Percentiles rank a stretch among this genome's conserved stretches.
These are phyloP conservation scores for Heliocidaris tuberculata DNA, from an alignment of 35 echinoderm and acorn worm genomes.

Conservation along the genomic window DNA sequence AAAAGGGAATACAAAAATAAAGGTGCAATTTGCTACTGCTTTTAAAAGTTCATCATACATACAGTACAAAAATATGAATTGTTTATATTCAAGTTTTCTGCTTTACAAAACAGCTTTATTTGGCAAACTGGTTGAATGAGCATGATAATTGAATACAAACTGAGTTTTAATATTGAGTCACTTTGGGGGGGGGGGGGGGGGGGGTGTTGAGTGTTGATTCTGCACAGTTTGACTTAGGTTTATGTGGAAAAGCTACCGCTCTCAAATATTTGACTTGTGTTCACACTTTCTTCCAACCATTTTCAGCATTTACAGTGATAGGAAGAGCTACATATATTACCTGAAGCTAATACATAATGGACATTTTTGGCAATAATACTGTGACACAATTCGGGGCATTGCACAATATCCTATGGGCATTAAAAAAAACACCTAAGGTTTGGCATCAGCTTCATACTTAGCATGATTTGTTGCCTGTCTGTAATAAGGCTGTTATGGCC, in stretches of 20 bases:
- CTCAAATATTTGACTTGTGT: not conserved
- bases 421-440: no score
- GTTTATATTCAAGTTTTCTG: not conserved
- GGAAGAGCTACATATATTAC: not conserved
- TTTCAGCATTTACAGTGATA: not conserved
- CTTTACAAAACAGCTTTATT: not conserved
- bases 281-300: not conserved
- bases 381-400: not conserved
- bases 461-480: no score
- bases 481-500: no score
- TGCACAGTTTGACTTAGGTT: not conserved
- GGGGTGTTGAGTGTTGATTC: not conserved
- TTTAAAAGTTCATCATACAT: not conserved
- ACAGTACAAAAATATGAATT: not conserved
- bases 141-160: not conserved
- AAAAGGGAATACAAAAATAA: constrained; percentile 13
- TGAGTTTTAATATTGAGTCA: no score
- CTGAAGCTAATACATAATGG: not conserved
- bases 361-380: not conserved
- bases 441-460: no score
- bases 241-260: not conserved
- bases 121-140: not conserved
- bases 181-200: no score
- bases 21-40: not conserved
- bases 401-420: not conserved